Evolutionary conservation across 2,113 vertebrate species (phyloP).

Genomic region (Nestor notabilis): DNA sequence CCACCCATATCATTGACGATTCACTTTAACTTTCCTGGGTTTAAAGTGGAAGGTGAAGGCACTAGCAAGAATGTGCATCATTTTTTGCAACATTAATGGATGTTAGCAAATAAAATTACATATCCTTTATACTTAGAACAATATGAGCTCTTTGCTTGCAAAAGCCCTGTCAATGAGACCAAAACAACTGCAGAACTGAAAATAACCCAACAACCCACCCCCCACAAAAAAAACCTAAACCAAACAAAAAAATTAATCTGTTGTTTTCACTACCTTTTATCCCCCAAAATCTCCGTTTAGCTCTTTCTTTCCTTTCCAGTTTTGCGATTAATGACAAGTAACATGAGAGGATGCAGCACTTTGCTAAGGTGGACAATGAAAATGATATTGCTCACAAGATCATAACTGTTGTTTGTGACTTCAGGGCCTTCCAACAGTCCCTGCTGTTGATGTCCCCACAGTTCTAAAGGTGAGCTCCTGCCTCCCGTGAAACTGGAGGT

Average conservation of each 20-base stretch:
- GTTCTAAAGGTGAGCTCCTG: not conserved
- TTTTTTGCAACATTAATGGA: not conserved
- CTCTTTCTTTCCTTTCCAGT: not conserved
- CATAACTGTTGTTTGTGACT: not conserved
- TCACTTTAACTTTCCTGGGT: not conserved
- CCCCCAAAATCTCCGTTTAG: not conserved
- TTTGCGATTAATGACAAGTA: not conserved
- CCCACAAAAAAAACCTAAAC: not conserved
- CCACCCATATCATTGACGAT: not conserved
- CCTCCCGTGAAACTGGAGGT: not conserved
- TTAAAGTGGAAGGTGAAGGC: not conserved
- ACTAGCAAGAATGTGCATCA: not conserved
- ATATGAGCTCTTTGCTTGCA: not conserved
- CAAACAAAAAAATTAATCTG: not conserved
- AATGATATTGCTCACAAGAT: not conserved
- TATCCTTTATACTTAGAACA: not conserved
- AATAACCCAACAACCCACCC: not conserved
- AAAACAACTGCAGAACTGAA: not conserved
- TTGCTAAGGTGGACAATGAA: not conserved
- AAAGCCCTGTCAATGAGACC: not conserved
- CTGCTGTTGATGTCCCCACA: not conserved
- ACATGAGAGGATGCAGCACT: not conserved
- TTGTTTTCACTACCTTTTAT: not conserved
- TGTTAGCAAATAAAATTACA: not conserved
- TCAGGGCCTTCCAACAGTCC: not conserved